Evolutionary conservation across 2,113 vertebrate species (phyloP).

Genomic region (Callionymus lyra): DNA sequence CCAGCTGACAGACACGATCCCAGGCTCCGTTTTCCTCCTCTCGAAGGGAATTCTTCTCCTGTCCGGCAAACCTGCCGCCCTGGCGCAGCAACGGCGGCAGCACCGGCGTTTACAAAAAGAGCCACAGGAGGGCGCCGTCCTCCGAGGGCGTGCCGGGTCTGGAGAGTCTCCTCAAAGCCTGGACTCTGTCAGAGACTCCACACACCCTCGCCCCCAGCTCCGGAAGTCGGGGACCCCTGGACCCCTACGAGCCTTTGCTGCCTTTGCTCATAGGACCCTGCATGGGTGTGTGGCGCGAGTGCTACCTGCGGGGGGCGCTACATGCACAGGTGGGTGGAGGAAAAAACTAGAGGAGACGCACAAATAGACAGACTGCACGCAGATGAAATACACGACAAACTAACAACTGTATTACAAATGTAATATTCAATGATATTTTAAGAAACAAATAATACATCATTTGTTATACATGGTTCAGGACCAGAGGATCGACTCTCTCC

Average conservation of each 20-base stretch:
- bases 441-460: too few species aligned
- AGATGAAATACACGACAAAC: too few species aligned
- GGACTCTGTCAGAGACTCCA: conserved; percentile 28
- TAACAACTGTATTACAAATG: too few species aligned
- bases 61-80: conserved; percentile 74
- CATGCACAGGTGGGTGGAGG: conserved; percentile 78
- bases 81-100: conserved; percentile 70
- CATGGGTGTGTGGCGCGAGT: conserved; percentile 78
- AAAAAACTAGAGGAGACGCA: too few species aligned
- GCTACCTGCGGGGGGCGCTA: conserved; percentile 80
- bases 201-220: conserved; percentile 12
- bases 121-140: conserved; percentile 64
- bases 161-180: conserved; percentile 61
- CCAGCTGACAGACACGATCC: conserved; percentile 38
- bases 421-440: too few species aligned
- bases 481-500: too few species aligned
- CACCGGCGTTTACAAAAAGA: conserved; percentile 55
- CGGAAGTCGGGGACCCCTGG: conserved; percentile 32
- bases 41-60: conserved; percentile 71
- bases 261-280: conserved; percentile 76
- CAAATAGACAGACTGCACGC: too few species aligned
- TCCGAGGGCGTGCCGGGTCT: conserved; percentile 68
- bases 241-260: conserved; percentile 65
- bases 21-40: conserved; percentile 66
- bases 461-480: too few species aligned